These are phyloP conservation scores for Vimba vimba DNA, from an alignment of 2,113 vertebrate species.

Conservation along the genomic window DNA sequence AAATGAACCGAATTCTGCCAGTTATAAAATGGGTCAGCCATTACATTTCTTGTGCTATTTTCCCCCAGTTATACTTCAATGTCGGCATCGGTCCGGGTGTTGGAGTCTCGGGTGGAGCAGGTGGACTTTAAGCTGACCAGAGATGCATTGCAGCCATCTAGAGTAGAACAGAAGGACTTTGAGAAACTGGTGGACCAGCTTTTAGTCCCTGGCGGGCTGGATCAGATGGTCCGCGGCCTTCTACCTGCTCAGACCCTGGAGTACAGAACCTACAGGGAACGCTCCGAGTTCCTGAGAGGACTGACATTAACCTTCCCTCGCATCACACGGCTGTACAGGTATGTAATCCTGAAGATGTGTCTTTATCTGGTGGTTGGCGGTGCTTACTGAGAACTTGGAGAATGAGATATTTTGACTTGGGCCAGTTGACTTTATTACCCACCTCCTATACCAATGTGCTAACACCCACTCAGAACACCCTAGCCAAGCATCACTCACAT, in stretches of 20 bases:
- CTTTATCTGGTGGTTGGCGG: background rate
- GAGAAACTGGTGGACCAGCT: constrained; percentile 86
- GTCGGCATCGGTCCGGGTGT: background rate
- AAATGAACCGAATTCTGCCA: background rate
- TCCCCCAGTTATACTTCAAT: constrained; percentile 17
- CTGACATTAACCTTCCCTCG: constrained; percentile 89
- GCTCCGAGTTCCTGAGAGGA: constrained; percentile 82
- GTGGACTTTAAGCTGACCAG: constrained; percentile 88
- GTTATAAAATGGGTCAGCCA: background rate
- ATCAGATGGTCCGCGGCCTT: constrained; percentile 80
- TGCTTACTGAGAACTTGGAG: too few relatives aligned
- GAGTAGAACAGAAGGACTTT: constrained; percentile 79
- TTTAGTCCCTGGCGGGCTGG: constrained; percentile 84
- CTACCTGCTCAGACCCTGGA: constrained; percentile 57
- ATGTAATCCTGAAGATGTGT: background rate
- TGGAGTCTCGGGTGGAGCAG: constrained; percentile 67
- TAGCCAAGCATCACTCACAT: background rate
- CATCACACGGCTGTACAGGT: constrained; percentile 86
- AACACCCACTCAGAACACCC: too few relatives aligned
- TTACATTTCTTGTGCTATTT: background rate
- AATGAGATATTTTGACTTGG: too few relatives aligned
- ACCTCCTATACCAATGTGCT: too few relatives aligned
- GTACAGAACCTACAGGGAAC: constrained; percentile 85
- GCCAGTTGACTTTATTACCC: too few relatives aligned
- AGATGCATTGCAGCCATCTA: constrained; percentile 62